phyloP scores from a whole-genome alignment of 2,888 invertebrate species.

The Willowsia nigromaculata region DNA sequence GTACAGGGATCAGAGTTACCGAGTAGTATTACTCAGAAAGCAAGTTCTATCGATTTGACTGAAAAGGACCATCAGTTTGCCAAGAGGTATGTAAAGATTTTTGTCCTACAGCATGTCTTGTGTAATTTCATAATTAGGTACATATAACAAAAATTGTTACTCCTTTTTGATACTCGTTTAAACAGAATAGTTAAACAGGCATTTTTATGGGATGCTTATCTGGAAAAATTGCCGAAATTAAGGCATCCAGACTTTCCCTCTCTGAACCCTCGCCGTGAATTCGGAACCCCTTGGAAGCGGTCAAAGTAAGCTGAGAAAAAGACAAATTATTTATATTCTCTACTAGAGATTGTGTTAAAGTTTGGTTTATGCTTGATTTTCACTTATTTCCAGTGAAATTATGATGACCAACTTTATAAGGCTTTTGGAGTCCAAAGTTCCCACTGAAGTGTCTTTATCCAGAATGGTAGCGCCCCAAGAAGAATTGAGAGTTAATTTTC shows the following conservation, averaged over 20 bases:
- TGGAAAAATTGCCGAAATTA: constrained; percentile 87
- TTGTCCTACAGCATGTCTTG: too few relatives aligned
- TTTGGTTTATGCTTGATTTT: too few relatives aligned
- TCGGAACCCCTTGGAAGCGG: constrained; percentile 87
- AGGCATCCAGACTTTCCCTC: constrained; percentile 87
- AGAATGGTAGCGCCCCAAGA: constrained; percentile 69
- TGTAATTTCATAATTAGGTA: too few relatives aligned
- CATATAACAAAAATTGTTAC: too few relatives aligned
- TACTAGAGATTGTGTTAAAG: too few relatives aligned
- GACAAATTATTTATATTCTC: too few relatives aligned
- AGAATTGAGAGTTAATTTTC: constrained; percentile 69
- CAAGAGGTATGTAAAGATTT: too few relatives aligned
- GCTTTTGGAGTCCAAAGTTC: constrained; percentile 71
- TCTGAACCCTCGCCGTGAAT: constrained; percentile 86
- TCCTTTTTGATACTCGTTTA: too few relatives aligned
- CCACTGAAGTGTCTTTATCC: constrained; percentile 29
- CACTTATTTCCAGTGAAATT: constrained; percentile 79
- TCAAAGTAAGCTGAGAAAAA: too few relatives aligned
- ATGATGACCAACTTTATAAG: constrained; percentile 74
- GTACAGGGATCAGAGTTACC: constrained; percentile 80
- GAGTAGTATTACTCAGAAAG: constrained; percentile 70
- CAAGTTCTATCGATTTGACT: constrained; percentile 64
- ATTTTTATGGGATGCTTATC: constrained; percentile 86
- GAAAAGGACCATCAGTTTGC: constrained; percentile 77
- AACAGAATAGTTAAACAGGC: constrained; percentile 80